phyloP scores from a whole-genome alignment of 2,888 invertebrate species.

The Drosophila macrospina region DNA sequence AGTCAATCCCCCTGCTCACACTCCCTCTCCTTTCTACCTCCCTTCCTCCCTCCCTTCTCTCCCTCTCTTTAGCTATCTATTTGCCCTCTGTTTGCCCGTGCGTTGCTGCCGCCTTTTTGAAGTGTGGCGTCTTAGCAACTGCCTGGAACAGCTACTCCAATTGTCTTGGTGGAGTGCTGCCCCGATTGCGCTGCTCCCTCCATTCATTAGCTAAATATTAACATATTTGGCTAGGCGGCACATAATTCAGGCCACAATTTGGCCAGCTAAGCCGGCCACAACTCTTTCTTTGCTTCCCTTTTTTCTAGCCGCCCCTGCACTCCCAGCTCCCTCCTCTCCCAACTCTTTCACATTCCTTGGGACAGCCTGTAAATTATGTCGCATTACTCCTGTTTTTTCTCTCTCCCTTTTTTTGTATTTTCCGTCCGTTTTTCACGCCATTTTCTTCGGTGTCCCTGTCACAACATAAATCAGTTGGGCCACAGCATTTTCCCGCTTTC shows the following conservation, averaged over 20 bases:
- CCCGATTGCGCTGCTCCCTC: constrained; percentile 1
- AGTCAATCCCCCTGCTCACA: constrained; percentile 2
- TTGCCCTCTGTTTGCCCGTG: constrained; percentile 23
- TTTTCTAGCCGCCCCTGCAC: constrained; percentile 40
- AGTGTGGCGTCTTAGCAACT: constrained; percentile 40
- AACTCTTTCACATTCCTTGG: constrained; percentile 31
- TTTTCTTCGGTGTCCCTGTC: constrained; percentile 35
- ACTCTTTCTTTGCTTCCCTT: constrained; percentile 44
- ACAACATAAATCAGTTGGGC: constrained; percentile 65
- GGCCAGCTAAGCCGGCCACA: constrained; percentile 46
- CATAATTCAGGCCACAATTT: constrained; percentile 71
- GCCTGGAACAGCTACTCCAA: constrained; percentile 61
- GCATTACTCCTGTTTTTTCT: constrained; percentile 51
- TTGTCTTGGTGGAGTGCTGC: constrained; percentile 55
- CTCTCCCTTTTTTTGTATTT: neutral
- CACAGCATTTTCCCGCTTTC: constrained; percentile 19
- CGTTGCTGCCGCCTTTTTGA: constrained; percentile 53
- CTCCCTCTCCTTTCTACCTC: neutral
- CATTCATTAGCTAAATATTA: constrained; percentile 79
- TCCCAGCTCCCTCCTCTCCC: constrained; percentile 7
- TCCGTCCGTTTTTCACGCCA: constrained; percentile 56
- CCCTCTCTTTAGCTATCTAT: constrained; percentile 20
- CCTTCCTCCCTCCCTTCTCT: constrained; percentile 7
- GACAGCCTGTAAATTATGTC: constrained; percentile 68
- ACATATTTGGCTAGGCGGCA: constrained; percentile 69